These are phyloP conservation scores for Epirrhoe alternata DNA, from an alignment of 2,888 invertebrate species.

Conservation along the genomic window DNA sequence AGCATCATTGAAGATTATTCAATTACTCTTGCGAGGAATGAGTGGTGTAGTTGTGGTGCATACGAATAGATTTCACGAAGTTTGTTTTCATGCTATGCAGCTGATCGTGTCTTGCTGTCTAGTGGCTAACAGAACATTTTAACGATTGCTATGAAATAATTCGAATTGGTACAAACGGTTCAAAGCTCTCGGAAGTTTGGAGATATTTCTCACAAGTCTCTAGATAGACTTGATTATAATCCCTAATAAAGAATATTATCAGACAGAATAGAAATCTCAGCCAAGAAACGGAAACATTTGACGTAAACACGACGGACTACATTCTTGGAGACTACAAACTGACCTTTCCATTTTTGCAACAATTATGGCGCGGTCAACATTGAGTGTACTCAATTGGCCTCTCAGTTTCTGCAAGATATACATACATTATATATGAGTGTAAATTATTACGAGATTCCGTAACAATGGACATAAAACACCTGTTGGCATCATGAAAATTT, in stretches of 20 bases:
- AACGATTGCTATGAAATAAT: background rate
- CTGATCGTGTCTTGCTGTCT: too few relatives aligned
- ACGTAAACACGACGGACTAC: conserved; percentile 19
- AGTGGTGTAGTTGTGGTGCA: too few relatives aligned
- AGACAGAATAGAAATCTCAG: background rate
- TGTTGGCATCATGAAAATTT: background rate
- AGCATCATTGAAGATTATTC: too few relatives aligned
- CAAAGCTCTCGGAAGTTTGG: conserved; percentile 3
- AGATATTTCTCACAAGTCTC: conserved; percentile 19
- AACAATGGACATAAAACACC: too few relatives aligned
- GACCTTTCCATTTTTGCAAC: conserved; percentile 34
- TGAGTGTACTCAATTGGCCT: conserved; percentile 3
- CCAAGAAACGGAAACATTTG: conserved; percentile 22
- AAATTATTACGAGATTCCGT: conserved; percentile 1
- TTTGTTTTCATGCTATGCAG: too few relatives aligned
- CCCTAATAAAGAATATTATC: background rate
- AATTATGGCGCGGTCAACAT: conserved; percentile 21
- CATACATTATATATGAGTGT: background rate
- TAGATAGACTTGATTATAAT: conserved; percentile 3
- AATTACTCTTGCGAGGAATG: too few relatives aligned
- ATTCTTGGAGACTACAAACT: conserved; percentile 23
- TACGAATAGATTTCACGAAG: too few relatives aligned
- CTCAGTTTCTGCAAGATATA: conserved; percentile 15
- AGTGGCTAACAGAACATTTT: background rate
- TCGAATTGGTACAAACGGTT: background rate